phyloP scores from a whole-genome alignment of 2,113 vertebrate species.

The Channa maculata region DNA sequence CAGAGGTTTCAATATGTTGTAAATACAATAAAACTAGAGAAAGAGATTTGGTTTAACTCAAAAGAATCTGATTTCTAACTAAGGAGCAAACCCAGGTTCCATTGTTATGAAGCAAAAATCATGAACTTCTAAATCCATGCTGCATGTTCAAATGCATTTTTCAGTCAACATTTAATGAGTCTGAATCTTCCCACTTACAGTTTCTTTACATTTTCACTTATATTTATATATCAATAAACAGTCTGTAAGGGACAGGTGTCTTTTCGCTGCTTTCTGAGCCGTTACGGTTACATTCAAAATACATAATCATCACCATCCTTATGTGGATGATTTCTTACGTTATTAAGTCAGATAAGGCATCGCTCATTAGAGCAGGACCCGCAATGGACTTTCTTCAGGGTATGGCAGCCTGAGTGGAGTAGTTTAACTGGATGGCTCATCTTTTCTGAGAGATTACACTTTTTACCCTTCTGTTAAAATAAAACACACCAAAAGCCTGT shows the following conservation, averaged over 20 bases:
- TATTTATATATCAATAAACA: constrained; percentile 88
- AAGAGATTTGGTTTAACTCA: constrained; percentile 29
- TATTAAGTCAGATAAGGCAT: too few relatives aligned
- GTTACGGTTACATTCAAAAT: constrained; percentile 89
- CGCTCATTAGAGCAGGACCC: constrained; percentile 91
- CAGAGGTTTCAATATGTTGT: constrained; percentile 26
- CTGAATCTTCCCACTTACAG: background rate
- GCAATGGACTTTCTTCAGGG: constrained; percentile 91
- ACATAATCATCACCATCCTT: constrained; percentile 93
- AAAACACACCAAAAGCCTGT: constrained; percentile 17
- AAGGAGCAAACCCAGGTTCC: constrained; percentile 93
- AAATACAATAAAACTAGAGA: background rate
- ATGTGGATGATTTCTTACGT: constrained; percentile 89
- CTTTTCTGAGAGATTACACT: constrained; percentile 88
- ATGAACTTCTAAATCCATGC: background rate
- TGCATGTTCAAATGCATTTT: background rate
- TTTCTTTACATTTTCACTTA: constrained; percentile 50
- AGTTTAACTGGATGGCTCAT: constrained; percentile 82
- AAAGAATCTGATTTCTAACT: constrained; percentile 62
- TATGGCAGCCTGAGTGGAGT: constrained; percentile 88
- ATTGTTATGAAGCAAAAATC: constrained; percentile 90
- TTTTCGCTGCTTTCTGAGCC: constrained; percentile 82
- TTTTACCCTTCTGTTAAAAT: constrained; percentile 88
- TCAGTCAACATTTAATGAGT: background rate
- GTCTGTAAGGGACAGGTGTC: constrained; percentile 83